Percentiles rank a stretch among this genome's conserved stretches.
phyloP scores from a whole-genome alignment of 2,797 vertebrate genomes.

The Pangasius krempfi region DNA sequence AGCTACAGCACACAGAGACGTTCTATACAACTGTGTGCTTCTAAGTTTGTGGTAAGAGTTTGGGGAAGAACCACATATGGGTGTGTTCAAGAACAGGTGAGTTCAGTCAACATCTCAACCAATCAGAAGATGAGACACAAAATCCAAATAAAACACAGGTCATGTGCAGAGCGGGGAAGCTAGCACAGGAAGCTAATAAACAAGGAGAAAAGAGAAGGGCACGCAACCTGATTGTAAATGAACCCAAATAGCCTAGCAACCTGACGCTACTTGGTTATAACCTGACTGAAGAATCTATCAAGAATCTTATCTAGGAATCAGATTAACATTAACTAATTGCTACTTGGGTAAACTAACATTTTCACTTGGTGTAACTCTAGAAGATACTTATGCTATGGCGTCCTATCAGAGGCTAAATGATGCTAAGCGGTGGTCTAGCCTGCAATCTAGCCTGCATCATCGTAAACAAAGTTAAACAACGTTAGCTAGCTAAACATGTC shows the following conservation, averaged over 20 bases:
- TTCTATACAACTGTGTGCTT: too few relatives aligned
- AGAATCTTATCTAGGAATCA: not conserved
- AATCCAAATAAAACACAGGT: too few relatives aligned
- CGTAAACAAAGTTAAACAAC: not conserved
- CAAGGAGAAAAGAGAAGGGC: not conserved
- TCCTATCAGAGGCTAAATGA: not conserved
- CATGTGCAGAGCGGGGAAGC: too few relatives aligned
- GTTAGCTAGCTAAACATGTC: not conserved
- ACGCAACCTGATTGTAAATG: not conserved
- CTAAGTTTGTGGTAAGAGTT: too few relatives aligned
- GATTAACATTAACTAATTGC: not conserved
- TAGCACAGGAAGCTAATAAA: too few relatives aligned
- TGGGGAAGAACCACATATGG: too few relatives aligned
- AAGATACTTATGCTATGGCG: not conserved
- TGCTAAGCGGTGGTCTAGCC: not conserved
- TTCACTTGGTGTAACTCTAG: not conserved
- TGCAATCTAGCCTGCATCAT: not conserved
- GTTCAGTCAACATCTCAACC: too few relatives aligned
- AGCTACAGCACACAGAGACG: too few relatives aligned
- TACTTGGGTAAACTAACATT: not conserved
- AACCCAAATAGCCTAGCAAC: not conserved
- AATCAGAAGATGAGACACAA: too few relatives aligned
- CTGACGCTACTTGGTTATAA: not conserved
- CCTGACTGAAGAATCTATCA: not conserved
- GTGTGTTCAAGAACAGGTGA: too few relatives aligned